Evolutionary conservation across 2,797 vertebrate genomes (phyloP).

Genomic region (Channa striata): DNA sequence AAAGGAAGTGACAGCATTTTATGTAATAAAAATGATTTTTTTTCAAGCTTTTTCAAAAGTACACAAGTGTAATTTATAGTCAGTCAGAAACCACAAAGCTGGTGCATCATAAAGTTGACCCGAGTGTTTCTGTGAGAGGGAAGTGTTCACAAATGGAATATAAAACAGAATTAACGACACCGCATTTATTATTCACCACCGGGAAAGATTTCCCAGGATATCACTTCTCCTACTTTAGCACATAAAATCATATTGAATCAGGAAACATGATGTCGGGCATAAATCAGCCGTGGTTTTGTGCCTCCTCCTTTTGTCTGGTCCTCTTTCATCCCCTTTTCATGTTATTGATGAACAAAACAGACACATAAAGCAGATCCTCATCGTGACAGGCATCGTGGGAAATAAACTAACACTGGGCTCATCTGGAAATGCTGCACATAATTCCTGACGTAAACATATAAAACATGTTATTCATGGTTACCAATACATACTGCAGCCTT

Average conservation of each 20-base stretch:
- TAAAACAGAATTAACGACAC: constrained; percentile 17
- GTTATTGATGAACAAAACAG: constrained; percentile 19
- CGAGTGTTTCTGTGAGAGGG: not conserved
- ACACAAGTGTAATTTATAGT: not conserved
- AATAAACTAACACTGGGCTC: not conserved
- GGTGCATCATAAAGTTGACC: constrained; percentile 1
- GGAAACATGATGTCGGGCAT: not conserved
- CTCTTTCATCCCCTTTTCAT: not conserved
- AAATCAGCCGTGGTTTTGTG: not conserved
- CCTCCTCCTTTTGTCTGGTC: constrained; percentile 10
- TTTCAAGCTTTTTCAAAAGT: not conserved
- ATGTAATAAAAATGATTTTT: no score
- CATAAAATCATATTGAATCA: constrained; percentile 10
- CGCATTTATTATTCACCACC: not conserved
- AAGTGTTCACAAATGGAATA: constrained; percentile 15
- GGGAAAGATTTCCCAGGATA: constrained; percentile 14
- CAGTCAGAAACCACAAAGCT: not conserved
- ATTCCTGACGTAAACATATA: no score
- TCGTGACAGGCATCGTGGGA: constrained; percentile 3
- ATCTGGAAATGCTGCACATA: no score
- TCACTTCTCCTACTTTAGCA: not conserved
- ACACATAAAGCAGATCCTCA: not conserved
- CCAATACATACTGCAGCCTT: no score
- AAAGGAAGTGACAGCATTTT: not conserved
- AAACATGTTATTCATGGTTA: no score